phyloP scores from a whole-genome alignment of 2,113 vertebrate genomes.

The Rhadina sibilatrix region DNA sequence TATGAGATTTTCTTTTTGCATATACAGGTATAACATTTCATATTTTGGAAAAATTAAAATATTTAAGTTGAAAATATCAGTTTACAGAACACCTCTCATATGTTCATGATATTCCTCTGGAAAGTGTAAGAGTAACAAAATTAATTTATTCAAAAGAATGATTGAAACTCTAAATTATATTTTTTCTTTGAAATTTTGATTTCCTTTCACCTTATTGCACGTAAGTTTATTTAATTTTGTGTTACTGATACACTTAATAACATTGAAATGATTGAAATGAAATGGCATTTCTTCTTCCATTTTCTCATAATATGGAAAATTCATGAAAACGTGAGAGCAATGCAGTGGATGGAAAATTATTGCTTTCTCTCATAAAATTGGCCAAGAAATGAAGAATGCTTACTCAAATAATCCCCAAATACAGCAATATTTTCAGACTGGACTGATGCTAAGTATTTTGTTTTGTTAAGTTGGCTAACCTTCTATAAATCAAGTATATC shows the following conservation, averaged over 20 bases:
- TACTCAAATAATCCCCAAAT: neutral
- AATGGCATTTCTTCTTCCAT: neutral
- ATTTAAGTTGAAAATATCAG: neutral
- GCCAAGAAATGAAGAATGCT: neutral
- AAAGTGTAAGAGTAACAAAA: neutral
- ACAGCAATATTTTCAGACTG: neutral
- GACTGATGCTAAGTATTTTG: slow-evolving; percentile 1
- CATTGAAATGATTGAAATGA: neutral
- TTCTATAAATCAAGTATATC: neutral
- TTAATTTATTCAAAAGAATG: neutral
- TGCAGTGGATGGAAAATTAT: slow-evolving; percentile 3
- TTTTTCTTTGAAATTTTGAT: neutral
- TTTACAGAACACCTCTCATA: neutral
- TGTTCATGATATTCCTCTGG: neutral
- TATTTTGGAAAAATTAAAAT: neutral
- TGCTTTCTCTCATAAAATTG: neutral
- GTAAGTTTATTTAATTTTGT: neutral
- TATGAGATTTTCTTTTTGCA: neutral
- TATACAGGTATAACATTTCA: neutral
- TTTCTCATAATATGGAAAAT: slow-evolving; percentile 19
- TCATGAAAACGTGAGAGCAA: neutral
- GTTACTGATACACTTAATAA: neutral
- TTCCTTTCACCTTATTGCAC: neutral
- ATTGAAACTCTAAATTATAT: neutral
- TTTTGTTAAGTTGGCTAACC: neutral